Conservation (phyloP, 2,888 invertebrate genomes). For the Neuroscelio doddi region DNA sequence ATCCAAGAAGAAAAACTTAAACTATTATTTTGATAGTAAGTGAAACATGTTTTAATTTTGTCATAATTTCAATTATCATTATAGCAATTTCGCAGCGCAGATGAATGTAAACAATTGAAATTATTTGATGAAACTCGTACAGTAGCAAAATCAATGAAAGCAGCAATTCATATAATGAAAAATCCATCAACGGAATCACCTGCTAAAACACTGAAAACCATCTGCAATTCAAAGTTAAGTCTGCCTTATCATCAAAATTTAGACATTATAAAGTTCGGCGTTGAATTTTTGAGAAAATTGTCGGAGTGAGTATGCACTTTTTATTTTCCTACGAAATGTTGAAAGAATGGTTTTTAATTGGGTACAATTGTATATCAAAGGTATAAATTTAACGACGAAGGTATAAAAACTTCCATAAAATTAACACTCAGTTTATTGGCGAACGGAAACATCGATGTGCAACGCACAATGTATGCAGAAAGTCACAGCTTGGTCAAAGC, state of each 20-base stretch:
- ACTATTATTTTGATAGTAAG: too few relatives aligned
- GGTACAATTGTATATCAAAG: constrained; percentile 38
- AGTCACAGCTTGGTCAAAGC: constrained; percentile 74
- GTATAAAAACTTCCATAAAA: constrained; percentile 54
- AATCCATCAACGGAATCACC: constrained; percentile 52
- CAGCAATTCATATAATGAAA: constrained; percentile 65
- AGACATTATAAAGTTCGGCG: constrained; percentile 73
- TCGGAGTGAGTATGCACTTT: constrained; percentile 47
- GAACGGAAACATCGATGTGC: constrained; percentile 75
- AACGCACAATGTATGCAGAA: constrained; percentile 74
- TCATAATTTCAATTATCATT: constrained; percentile 33
- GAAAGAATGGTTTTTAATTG: too few relatives aligned
- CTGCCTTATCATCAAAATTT: constrained; percentile 77
- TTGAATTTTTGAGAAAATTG: constrained; percentile 70
- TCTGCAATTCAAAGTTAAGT: constrained; percentile 75
- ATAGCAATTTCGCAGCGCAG: constrained; percentile 69
- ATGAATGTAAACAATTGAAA: constrained; percentile 66
- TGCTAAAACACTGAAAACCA: constrained; percentile 70
- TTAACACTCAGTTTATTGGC: constrained; percentile 75
- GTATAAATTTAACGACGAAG: constrained; percentile 54
- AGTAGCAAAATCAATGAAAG: constrained; percentile 72
- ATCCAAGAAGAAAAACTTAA: too few relatives aligned
- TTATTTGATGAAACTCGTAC: constrained; percentile 71
- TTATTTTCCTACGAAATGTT: background rate
- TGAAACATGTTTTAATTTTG: too few relatives aligned